Conservation (phyloP, 2,797 vertebrate genomes). For the Heliangelus exortis region DNA sequence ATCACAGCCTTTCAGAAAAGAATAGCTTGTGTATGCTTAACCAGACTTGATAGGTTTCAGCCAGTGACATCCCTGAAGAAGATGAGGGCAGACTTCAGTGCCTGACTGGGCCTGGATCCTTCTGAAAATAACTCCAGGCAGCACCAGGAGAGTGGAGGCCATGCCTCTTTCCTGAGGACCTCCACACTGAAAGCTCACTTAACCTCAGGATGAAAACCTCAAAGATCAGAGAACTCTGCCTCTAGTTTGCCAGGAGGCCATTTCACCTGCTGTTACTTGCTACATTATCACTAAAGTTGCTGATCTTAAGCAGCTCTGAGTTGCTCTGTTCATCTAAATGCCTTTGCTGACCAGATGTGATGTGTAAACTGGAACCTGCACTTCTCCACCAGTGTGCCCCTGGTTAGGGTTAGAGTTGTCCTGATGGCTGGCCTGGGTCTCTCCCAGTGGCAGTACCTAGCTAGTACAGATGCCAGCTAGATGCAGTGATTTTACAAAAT, state of each 20-base stretch:
- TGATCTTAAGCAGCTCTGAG: too few species aligned
- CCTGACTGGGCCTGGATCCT: not conserved
- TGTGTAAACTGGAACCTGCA: not conserved
- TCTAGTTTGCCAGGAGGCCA: not conserved
- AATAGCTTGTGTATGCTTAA: not conserved
- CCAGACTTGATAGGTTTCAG: not conserved
- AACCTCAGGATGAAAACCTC: not conserved
- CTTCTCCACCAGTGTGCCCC: not conserved
- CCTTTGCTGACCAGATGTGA: not conserved
- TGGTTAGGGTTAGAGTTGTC: not conserved
- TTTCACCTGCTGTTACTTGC: not conserved
- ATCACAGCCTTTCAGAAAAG: not conserved
- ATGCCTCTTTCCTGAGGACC: not conserved
- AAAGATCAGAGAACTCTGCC: not conserved
- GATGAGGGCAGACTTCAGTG: not conserved
- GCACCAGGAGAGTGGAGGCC: not conserved
- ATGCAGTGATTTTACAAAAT: not conserved
- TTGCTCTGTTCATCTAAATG: not conserved
- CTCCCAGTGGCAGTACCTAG: not conserved
- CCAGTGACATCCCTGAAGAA: not conserved
- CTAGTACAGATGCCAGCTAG: not conserved
- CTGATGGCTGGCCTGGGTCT: not conserved
- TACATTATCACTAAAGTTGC: not conserved
- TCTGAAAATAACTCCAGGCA: not conserved
- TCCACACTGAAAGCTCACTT: accelerated